These are phyloP conservation scores for Cacatua alba DNA, from an alignment of 2,113 vertebrate species.

Conservation along the genomic window DNA sequence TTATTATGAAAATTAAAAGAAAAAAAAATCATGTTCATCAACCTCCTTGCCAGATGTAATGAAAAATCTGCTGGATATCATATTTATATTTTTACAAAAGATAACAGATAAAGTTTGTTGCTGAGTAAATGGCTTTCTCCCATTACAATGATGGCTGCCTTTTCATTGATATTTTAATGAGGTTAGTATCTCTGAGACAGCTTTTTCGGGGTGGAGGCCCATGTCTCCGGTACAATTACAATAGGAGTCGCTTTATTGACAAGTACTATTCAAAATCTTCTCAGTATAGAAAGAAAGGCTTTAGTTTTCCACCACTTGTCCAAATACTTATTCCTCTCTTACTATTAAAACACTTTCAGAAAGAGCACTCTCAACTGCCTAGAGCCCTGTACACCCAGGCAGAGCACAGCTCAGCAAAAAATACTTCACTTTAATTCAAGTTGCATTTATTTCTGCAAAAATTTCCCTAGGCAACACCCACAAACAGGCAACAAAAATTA, in stretches of 20 bases:
- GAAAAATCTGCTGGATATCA: neutral
- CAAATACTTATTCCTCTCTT: constrained; percentile 68
- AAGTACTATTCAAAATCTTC: constrained; percentile 87
- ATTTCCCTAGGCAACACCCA: neutral
- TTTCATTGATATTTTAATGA: constrained; percentile 92
- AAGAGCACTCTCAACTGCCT: constrained; percentile 35
- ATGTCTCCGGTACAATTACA: constrained; percentile 75
- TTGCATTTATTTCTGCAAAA: neutral
- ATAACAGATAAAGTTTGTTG: constrained; percentile 64
- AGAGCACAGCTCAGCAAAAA: neutral
- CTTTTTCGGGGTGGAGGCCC: constrained; percentile 80
- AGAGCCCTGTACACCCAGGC: neutral
- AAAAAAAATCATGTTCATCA: neutral
- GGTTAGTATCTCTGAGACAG: constrained; percentile 88
- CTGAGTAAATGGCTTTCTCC: constrained; percentile 64
- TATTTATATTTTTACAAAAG: constrained; percentile 22
- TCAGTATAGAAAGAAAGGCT: constrained; percentile 83
- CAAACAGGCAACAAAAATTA: neutral
- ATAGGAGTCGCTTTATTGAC: constrained; percentile 88
- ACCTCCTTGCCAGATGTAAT: neutral
- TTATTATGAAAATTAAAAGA: neutral
- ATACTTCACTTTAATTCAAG: neutral
- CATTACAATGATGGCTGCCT: constrained; percentile 78
- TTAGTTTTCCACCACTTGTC: constrained; percentile 85
- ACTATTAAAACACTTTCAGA: constrained; percentile 66